These are phyloP conservation scores for Triplophysa rosa DNA, from an alignment of 2,113 vertebrate species.

Conservation along the genomic window DNA sequence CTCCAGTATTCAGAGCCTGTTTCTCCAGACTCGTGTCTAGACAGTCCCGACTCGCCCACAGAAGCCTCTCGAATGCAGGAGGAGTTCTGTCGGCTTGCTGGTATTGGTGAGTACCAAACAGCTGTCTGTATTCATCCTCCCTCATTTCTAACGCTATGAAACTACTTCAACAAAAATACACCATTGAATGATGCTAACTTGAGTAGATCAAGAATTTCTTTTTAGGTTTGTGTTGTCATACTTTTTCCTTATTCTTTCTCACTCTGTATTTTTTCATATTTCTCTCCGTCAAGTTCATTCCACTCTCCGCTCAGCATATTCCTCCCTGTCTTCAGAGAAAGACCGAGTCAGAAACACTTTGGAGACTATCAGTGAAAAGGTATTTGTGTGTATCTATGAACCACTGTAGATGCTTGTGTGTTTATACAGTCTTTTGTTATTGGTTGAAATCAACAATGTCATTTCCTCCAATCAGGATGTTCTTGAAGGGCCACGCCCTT, in stretches of 20 bases:
- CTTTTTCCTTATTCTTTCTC: background rate
- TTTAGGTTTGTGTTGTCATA: no score
- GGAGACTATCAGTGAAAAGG: slow-evolving; percentile 86
- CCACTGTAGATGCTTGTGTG: no score
- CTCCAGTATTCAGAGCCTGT: slow-evolving; percentile 84
- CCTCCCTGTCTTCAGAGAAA: slow-evolving; percentile 82
- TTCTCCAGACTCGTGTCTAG: slow-evolving; percentile 80
- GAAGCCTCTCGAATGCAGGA: slow-evolving; percentile 93
- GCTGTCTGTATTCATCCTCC: background rate
- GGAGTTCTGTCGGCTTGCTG: slow-evolving; percentile 88
- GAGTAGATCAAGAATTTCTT: no score
- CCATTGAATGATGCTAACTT: no score
- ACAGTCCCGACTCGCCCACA: slow-evolving; percentile 82
- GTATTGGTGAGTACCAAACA: slow-evolving; percentile 77
- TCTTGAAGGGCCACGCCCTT: slow-evolving; percentile 74
- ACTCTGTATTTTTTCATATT: background rate
- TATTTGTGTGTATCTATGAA: slow-evolving; percentile 63
- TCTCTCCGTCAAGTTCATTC: slow-evolving; percentile 71
- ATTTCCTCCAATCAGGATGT: slow-evolving; percentile 76
- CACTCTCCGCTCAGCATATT: slow-evolving; percentile 86
- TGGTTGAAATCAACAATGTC: background rate
- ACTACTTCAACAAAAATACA: no score
- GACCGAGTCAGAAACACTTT: slow-evolving; percentile 85
- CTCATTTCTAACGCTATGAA: background rate
- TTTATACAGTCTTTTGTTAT: no score